A percentile compares a stretch with the other conserved stretches of the same genome.
Evolutionary conservation across 92 coral and sea anemone genomes (phyloP).

Genomic region (Heteractis magnifica): DNA sequence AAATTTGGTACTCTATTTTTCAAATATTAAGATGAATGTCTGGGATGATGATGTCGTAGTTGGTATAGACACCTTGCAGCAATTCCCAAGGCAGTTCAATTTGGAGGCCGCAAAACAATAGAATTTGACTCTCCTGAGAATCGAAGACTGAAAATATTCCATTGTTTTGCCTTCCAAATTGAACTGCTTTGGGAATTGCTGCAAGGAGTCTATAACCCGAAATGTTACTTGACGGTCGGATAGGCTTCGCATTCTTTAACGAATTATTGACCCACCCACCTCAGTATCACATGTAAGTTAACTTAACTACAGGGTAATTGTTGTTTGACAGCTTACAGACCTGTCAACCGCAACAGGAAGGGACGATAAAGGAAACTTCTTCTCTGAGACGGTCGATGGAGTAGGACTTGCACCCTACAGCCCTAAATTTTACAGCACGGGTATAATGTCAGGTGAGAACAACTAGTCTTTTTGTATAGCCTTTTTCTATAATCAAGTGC

Average conservation of each 20-base stretch:
- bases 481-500: not conserved
- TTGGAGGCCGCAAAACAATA: too few relatives aligned
- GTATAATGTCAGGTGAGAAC: slow-evolving; percentile 46
- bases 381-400: slow-evolving; percentile 15
- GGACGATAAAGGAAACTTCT: slow-evolving; percentile 36
- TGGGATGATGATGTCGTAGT: too few relatives aligned
- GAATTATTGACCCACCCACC: not conserved
- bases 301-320: not conserved
- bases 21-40: too few relatives aligned
- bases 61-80: too few relatives aligned
- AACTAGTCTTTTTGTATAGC: not conserved
- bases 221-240: too few relatives aligned
- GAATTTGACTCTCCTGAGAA: too few relatives aligned
- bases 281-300: not conserved
- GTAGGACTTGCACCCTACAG: slow-evolving; percentile 55
- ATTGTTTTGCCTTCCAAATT: too few relatives aligned
- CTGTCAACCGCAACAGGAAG: slow-evolving; percentile 34
- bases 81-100: too few relatives aligned
- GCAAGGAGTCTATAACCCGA: too few relatives aligned
- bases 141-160: too few relatives aligned
- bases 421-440: slow-evolving; percentile 40
- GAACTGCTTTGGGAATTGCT: too few relatives aligned
- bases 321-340: slow-evolving; percentile 45
- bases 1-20: too few relatives aligned
- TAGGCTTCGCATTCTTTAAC: not conserved